Evolutionary conservation across 2,113 vertebrate genomes (phyloP).

Genomic region (Amazona guildingii): DNA sequence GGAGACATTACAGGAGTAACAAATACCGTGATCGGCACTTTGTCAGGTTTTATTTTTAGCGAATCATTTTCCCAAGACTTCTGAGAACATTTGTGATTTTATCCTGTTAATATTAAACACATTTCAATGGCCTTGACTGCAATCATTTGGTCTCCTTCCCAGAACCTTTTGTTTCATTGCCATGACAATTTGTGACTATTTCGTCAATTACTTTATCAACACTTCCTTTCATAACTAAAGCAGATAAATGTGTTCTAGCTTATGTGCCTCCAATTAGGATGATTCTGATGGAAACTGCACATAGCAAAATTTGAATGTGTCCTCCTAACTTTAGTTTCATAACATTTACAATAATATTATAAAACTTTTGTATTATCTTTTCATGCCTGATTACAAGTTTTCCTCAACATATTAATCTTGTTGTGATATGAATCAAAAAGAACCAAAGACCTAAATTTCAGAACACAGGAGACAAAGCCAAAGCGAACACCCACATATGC

Average conservation of each 20-base stretch:
- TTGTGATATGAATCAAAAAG: background rate
- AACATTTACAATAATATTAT: background rate
- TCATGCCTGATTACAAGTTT: background rate
- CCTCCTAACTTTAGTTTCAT: background rate
- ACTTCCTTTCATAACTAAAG: background rate
- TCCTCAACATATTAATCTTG: background rate
- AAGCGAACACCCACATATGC: background rate
- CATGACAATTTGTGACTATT: background rate
- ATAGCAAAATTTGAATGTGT: background rate
- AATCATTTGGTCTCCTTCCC: background rate
- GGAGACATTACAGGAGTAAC: background rate
- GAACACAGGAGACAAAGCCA: background rate
- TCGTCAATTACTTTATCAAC: background rate
- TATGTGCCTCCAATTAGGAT: background rate
- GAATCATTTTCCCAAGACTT: background rate
- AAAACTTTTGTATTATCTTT: background rate
- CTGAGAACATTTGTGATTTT: background rate
- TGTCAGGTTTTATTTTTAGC: background rate
- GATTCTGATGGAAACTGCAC: background rate
- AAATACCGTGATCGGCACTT: accelerated
- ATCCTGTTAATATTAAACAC: background rate
- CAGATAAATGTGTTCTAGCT: background rate
- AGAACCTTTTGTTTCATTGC: background rate
- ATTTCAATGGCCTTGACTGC: background rate
- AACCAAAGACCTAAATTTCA: background rate